Conservation (phyloP, 2,113 vertebrate genomes). For the Thalassarche chlororhynchos region DNA sequence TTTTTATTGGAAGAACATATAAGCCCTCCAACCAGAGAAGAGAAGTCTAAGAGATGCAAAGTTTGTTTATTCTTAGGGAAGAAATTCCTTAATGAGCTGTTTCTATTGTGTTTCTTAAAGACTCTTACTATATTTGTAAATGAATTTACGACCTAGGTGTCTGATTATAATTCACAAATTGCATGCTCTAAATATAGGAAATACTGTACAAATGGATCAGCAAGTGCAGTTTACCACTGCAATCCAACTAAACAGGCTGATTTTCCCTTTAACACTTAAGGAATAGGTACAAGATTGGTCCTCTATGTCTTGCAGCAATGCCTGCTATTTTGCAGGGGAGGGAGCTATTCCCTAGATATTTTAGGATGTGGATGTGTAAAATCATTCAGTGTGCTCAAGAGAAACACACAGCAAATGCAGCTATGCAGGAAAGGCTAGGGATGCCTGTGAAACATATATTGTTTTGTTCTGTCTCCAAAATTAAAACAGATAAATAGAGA, state of each 20-base stretch:
- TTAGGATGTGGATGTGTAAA: background rate
- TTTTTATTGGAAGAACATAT: background rate
- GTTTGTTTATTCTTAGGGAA: background rate
- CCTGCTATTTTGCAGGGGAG: slow-evolving; percentile 22
- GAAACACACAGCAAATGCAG: background rate
- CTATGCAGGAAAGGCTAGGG: background rate
- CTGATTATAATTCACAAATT: background rate
- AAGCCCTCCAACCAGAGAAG: background rate
- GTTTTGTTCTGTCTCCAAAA: background rate
- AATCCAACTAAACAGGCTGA: background rate
- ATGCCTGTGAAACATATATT: background rate
- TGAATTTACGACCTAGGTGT: background rate
- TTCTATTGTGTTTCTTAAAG: background rate
- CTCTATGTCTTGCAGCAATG: background rate
- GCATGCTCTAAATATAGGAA: background rate
- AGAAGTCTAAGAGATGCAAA: background rate
- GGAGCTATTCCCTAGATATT: slow-evolving; percentile 58
- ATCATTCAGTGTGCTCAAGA: background rate
- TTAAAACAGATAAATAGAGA: background rate
- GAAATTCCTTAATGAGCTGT: background rate
- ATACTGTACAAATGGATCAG: background rate
- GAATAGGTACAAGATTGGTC: background rate
- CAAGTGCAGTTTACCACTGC: background rate
- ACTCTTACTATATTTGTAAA: slow-evolving; percentile 1
- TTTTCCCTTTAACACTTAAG: background rate